Percentiles rank a stretch among this genome's conserved stretches.
Evolutionary conservation across 2,797 vertebrate species (phyloP).

Genomic region (Glossophaga mutica): DNA sequence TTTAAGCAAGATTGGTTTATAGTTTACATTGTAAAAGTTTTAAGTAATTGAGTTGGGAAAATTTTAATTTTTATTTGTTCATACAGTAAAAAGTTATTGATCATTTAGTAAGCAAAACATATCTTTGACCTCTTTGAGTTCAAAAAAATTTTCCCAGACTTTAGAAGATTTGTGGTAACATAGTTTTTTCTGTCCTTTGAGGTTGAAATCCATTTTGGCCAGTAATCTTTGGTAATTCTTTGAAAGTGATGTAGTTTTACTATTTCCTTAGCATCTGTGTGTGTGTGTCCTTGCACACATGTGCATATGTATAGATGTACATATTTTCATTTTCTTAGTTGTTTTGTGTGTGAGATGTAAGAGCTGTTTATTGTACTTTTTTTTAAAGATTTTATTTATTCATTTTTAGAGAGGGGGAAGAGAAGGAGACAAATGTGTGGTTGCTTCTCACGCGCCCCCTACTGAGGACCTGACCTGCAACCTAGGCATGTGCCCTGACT

Average conservation of each 20-base stretch:
- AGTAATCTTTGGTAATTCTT: not conserved
- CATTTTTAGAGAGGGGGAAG: no score
- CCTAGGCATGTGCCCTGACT: no score
- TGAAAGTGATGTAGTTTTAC: not conserved
- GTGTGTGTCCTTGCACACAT: accelerated
- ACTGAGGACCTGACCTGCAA: no score
- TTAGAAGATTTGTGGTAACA: not conserved
- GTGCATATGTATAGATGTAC: not conserved
- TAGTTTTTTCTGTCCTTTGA: not conserved
- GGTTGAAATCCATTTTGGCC: not conserved
- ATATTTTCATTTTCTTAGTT: not conserved
- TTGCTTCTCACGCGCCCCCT: no score
- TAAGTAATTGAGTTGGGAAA: not conserved
- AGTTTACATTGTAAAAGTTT: not conserved
- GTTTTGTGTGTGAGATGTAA: not conserved
- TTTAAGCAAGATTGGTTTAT: not conserved
- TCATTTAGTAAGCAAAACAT: not conserved
- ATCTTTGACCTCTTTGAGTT: not conserved
- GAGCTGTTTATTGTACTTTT: not conserved
- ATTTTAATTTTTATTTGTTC: not conserved
- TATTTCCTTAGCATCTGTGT: not conserved
- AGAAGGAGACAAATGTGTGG: no score
- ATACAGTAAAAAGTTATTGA: not conserved
- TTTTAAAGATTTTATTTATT: not conserved
- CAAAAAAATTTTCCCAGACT: not conserved